Percentiles rank a stretch among this genome's conserved stretches.
These are phyloP conservation scores for Tetranychus cinnabarinus DNA, from an alignment of 1,140 invertebrate species.

Conservation along the genomic window DNA sequence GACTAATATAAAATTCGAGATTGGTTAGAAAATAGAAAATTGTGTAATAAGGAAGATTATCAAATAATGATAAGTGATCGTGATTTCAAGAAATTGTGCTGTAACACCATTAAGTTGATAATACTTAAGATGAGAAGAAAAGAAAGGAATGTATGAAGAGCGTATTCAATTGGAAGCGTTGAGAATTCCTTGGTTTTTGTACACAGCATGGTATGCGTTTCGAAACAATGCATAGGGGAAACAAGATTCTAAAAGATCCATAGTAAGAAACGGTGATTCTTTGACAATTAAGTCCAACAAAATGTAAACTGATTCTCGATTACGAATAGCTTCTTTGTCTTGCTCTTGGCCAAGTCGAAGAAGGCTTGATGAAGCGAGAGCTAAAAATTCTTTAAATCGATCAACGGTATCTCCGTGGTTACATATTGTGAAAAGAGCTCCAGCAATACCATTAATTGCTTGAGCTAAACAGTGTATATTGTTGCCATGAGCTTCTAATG, in stretches of 20 bases:
- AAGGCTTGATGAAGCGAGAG: constrained; percentile 80
- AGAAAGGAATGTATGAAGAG: too few species aligned
- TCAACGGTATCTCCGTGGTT: constrained; percentile 86
- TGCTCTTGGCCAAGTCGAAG: constrained; percentile 77
- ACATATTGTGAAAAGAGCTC: constrained; percentile 82
- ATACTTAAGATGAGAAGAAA: too few species aligned
- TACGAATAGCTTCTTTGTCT: constrained; percentile 75
- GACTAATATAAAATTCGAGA: too few species aligned
- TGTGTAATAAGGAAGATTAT: too few species aligned
- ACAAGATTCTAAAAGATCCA: constrained; percentile 91
- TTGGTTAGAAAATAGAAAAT: too few species aligned
- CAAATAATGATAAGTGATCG: too few species aligned
- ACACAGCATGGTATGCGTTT: constrained; percentile 86
- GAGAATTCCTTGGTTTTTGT: constrained; percentile 24
- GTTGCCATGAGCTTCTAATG: constrained; percentile 81
- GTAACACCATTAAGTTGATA: too few species aligned
- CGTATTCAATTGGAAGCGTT: not conserved
- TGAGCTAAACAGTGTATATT: constrained; percentile 93
- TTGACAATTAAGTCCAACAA: constrained; percentile 83
- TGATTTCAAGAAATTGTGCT: too few species aligned
- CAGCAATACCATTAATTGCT: constrained; percentile 89
- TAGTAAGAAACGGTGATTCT: constrained; percentile 87
- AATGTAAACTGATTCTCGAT: constrained; percentile 86
- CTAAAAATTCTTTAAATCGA: constrained; percentile 92
- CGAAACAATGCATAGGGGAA: constrained; percentile 89